Evolutionary conservation across 2,113 vertebrate species (phyloP).

Genomic region (Cheilinus undulatus): DNA sequence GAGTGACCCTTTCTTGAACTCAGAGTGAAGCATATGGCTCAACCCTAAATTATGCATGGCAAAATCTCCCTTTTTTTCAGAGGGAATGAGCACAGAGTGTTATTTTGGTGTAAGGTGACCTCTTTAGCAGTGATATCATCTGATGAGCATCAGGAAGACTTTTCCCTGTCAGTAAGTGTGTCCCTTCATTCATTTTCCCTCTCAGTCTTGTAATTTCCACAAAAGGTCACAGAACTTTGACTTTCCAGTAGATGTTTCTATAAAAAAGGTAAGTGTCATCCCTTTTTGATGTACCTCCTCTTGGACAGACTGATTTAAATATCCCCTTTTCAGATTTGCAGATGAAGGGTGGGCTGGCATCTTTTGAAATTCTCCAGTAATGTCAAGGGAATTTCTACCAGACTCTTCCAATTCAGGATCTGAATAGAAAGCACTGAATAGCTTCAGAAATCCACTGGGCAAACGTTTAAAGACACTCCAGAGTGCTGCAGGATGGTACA

Average conservation of each 20-base stretch:
- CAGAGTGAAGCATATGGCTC: constrained; percentile 51
- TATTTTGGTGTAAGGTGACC: constrained; percentile 70
- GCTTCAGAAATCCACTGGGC: constrained; percentile 30
- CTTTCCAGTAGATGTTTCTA: constrained; percentile 5
- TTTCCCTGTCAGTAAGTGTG: constrained; percentile 17
- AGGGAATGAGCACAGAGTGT: constrained; percentile 55
- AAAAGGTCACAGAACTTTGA: constrained; percentile 12
- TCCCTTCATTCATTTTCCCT: constrained; percentile 17
- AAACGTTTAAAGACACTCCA: constrained; percentile 43
- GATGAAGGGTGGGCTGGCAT: constrained; percentile 45
- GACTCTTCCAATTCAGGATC: constrained; percentile 49
- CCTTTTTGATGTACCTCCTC: constrained; percentile 27
- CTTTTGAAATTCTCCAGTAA: constrained; percentile 47
- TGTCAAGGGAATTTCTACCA: constrained; percentile 56
- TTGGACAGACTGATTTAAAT: constrained; percentile 41
- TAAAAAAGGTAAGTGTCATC: constrained; percentile 16
- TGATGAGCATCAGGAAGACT: constrained; percentile 30
- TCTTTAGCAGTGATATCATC: constrained; percentile 54
- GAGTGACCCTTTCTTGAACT: constrained; percentile 58
- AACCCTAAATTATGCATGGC: constrained; percentile 62
- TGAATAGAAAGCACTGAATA: constrained; percentile 52
- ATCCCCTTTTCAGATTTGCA: constrained; percentile 49
- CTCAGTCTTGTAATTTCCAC: constrained; percentile 25
- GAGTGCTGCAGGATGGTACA: constrained; percentile 32
- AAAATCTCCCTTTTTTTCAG: constrained; percentile 50